Conservation (phyloP, 37 sponge, comb jelly and placozoan genomes). For the Hexactinellida sp. region DNA sequence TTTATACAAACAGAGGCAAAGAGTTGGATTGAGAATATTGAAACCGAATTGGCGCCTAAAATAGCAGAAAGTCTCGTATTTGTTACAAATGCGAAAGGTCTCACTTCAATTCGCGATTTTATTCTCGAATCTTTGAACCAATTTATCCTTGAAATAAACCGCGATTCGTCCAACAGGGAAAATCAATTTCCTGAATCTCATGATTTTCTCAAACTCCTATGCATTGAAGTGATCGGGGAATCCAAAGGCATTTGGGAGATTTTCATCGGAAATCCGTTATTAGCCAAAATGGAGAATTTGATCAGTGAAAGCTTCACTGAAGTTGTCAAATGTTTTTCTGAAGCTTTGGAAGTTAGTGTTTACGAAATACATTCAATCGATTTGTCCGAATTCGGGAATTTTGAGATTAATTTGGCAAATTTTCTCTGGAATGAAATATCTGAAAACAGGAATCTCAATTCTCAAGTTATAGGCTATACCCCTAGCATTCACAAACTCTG, state of each 20-base stretch:
- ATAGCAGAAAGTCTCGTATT: background rate
- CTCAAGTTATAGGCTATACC: background rate
- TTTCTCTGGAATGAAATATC: background rate
- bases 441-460: background rate
- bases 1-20: background rate
- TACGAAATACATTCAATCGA: background rate
- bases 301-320: background rate
- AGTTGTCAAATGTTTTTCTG: background rate
- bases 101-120: conserved; percentile 6
- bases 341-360: background rate
- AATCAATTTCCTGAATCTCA: background rate
- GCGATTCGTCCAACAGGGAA: background rate
- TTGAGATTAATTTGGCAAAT: background rate
- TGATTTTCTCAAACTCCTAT: background rate
- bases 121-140: background rate
- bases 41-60: background rate
- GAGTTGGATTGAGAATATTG: background rate
- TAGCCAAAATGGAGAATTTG: background rate
- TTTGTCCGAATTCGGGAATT: background rate
- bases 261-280: background rate
- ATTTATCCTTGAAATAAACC: background rate
- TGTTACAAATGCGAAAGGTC: background rate
- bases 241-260: background rate
- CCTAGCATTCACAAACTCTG: background rate
- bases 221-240: background rate